A percentile compares a stretch with the other conserved stretches of the same genome.
These are phyloP conservation scores for Xenops minutus DNA, from an alignment of 2,797 vertebrate species.

Conservation along the genomic window DNA sequence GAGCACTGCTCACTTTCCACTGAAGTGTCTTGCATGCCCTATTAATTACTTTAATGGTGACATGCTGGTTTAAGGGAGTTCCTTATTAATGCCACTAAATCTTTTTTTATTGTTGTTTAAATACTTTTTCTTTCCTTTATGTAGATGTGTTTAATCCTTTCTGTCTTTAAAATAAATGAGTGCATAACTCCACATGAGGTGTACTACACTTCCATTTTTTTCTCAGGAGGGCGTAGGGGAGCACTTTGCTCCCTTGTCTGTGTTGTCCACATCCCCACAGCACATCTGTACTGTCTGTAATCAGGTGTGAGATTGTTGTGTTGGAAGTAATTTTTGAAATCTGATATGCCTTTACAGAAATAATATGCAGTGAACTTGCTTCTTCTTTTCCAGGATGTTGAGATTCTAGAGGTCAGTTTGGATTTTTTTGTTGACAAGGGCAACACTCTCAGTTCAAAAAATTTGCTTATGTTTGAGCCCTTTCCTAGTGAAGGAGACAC, in stretches of 20 bases:
- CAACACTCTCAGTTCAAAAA: background rate
- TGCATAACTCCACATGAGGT: background rate
- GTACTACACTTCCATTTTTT: background rate
- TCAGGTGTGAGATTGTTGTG: background rate
- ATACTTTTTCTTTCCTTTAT: slow-evolving; percentile 67
- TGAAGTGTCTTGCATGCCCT: slow-evolving; percentile 20
- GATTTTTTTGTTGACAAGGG: background rate
- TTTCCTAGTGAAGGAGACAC: background rate
- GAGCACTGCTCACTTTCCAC: background rate
- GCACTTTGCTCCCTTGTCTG: background rate
- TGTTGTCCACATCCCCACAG: background rate
- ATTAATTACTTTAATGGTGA: slow-evolving; percentile 75
- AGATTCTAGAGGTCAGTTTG: background rate
- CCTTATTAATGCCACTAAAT: slow-evolving; percentile 75
- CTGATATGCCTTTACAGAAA: background rate
- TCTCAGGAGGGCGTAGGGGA: background rate
- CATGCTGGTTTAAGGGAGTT: slow-evolving; percentile 68
- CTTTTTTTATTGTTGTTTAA: slow-evolving; percentile 73
- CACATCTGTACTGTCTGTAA: background rate
- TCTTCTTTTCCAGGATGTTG: background rate
- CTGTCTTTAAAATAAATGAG: slow-evolving; percentile 46
- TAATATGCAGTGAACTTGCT: background rate
- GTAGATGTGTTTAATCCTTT: slow-evolving; percentile 63
- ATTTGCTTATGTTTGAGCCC: background rate
- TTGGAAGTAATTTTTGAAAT: background rate